phyloP scores from a whole-genome alignment of 2,888 invertebrate species.

The Dicycla oo region DNA sequence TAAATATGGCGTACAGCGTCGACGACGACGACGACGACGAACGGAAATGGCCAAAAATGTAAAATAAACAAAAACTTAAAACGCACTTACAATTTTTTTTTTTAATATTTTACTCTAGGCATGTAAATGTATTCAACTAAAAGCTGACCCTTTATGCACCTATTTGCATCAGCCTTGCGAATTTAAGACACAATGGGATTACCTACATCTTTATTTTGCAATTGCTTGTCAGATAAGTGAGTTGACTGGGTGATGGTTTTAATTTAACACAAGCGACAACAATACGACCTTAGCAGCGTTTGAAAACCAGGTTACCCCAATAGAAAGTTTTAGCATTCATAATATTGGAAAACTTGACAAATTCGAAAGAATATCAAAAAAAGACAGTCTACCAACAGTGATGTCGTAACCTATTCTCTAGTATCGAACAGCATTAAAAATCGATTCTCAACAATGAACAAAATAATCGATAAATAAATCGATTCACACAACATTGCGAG shows the following conservation, averaged over 20 bases:
- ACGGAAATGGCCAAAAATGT: no score
- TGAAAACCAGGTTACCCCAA: slow-evolving; percentile 24
- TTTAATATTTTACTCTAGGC: no score
- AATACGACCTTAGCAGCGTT: neutral
- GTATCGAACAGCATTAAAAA: neutral
- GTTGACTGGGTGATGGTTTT: neutral
- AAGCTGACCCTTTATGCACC: neutral
- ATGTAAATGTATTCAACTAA: no score
- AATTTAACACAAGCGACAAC: neutral
- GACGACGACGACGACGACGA: no score
- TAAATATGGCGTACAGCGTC: no score
- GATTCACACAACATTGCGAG: slow-evolving; percentile 53
- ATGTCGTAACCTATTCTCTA: slow-evolving; percentile 7
- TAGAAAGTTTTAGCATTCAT: slow-evolving; percentile 4
- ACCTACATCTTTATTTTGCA: neutral
- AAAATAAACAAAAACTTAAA: no score
- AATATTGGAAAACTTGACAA: neutral
- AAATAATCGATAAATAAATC: slow-evolving; percentile 48
- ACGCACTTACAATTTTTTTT: no score
- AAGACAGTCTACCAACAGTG: neutral
- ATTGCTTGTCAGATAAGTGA: neutral
- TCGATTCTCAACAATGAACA: slow-evolving; percentile 22
- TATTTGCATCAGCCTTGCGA: neutral
- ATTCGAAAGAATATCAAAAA: neutral
- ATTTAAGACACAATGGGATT: neutral